phyloP scores from a whole-genome alignment of 2,113 vertebrate species.

The Lophotis ruficrista region DNA sequence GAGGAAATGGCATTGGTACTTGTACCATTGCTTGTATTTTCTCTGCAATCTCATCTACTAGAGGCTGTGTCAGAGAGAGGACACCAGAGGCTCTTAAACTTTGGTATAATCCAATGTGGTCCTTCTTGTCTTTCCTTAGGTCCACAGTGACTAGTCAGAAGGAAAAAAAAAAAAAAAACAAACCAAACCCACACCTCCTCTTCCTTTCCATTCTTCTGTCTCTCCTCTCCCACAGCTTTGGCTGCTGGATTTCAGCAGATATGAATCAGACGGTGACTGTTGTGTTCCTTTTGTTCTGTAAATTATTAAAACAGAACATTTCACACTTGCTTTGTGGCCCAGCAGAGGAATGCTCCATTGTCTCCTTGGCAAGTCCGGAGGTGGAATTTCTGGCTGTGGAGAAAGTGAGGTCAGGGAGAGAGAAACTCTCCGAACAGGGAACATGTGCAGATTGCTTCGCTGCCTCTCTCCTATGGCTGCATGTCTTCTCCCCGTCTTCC shows the following conservation, averaged over 20 bases:
- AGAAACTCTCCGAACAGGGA: slow-evolving; percentile 18
- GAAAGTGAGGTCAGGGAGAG: slow-evolving; percentile 48
- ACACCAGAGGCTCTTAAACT: not conserved
- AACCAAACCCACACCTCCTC: not conserved
- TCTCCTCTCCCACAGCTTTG: not conserved
- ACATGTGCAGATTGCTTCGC: not conserved
- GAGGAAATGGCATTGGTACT: not conserved
- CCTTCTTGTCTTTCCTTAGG: not conserved
- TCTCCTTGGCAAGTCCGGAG: not conserved
- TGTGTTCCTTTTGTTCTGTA: slow-evolving; percentile 52
- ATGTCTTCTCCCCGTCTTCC: not conserved
- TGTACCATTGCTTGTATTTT: not conserved
- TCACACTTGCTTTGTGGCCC: slow-evolving; percentile 47
- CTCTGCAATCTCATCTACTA: not conserved
- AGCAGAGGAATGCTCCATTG: slow-evolving; percentile 29
- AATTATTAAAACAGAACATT: slow-evolving; percentile 52
- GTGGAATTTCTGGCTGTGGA: slow-evolving; percentile 48
- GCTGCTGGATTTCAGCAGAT: slow-evolving; percentile 29
- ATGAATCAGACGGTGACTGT: slow-evolving; percentile 19
- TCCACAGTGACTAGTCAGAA: not conserved
- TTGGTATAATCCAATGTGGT: not conserved
- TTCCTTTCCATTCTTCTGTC: not conserved
- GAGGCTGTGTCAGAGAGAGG: not conserved
- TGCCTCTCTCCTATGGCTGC: not conserved
- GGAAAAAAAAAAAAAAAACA: not conserved